Conservation (phyloP, 2,113 vertebrate species). For the Garra rufa region DNA sequence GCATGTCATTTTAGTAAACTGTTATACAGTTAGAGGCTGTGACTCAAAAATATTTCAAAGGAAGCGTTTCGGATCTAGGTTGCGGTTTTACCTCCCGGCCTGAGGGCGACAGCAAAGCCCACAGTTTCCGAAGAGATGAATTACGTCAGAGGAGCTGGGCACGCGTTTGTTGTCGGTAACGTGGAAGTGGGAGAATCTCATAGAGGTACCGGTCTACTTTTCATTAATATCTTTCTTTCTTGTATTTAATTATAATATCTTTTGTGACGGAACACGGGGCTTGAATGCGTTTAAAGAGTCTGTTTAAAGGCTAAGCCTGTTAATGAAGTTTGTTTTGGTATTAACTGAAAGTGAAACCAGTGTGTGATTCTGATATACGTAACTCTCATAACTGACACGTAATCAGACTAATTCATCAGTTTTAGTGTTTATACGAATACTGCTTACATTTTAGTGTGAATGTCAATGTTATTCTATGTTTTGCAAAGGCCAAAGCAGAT, state of each 20-base stretch:
- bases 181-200: not conserved
- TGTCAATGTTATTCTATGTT: not conserved
- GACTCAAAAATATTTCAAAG: not conserved
- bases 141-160: not conserved
- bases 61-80: not conserved
- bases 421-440: not conserved
- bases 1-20: not conserved
- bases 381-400: not conserved
- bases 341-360: conserved; percentile 18
- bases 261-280: too few relatives aligned
- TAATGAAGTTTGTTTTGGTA: not conserved
- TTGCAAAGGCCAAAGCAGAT: not conserved
- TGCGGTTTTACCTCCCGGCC: not conserved
- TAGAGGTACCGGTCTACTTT: not conserved
- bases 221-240: not conserved
- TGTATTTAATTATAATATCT: not conserved
- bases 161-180: not conserved
- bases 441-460: not conserved
- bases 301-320: too few relatives aligned
- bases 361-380: not conserved
- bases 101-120: not conserved
- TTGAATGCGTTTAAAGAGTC: not conserved
- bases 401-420: not conserved
- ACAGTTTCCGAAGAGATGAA: not conserved
- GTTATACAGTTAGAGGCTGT: not conserved